A percentile compares a stretch with the other conserved stretches of the same genome.
These are phyloP conservation scores for Sus scrofa DNA, from an alignment of 2,113 vertebrate species.

Conservation along the genomic window T2T-Sscrofa CM000817.6:166183501-166184000, in stretches of 20 bases:
- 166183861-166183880: background rate
- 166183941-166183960: background rate
- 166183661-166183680: background rate
- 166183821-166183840: background rate
- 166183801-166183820: background rate
- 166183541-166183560: background rate
- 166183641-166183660: background rate
- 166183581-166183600: background rate
- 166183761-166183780: background rate
- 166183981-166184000: background rate
- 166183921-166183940: constrained; percentile 1
- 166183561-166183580: background rate
- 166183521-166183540: background rate
- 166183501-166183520: background rate
- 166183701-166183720: background rate
- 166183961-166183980: constrained; percentile 20
- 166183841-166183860: constrained; percentile 39
- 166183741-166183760: background rate
- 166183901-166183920: constrained; percentile 6
- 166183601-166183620: background rate
- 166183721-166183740: constrained; percentile 50
- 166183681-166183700: background rate
- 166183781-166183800: background rate
- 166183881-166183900: constrained; percentile 34
- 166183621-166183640: background rate